These are phyloP conservation scores for Tuberolachnus salignus DNA, from an alignment of 2,888 invertebrate genomes.

Conservation along the genomic window DNA sequence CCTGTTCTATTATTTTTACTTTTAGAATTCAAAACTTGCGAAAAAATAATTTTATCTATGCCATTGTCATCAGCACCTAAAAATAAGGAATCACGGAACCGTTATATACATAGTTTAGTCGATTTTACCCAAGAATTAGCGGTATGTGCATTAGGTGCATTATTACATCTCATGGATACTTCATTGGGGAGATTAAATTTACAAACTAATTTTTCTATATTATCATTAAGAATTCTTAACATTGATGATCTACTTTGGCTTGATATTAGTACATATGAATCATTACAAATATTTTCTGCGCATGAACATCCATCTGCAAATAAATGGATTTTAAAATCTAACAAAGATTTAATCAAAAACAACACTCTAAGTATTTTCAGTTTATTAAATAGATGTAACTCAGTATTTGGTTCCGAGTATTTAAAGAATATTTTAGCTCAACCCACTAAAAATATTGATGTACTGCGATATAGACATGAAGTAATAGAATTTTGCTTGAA, in stretches of 20 bases:
- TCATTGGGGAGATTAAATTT: constrained; percentile 54
- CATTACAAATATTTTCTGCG: constrained; percentile 78
- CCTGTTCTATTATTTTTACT: constrained; percentile 48
- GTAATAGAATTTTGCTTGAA: constrained; percentile 57
- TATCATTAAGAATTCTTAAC: constrained; percentile 60
- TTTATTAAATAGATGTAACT: constrained; percentile 73
- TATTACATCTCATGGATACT: constrained; percentile 72
- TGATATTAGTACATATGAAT: constrained; percentile 74
- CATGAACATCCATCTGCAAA: constrained; percentile 73
- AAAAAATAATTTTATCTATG: constrained; percentile 66
- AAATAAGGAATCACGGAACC: constrained; percentile 66
- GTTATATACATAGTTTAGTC: constrained; percentile 68
- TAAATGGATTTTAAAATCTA: constrained; percentile 70
- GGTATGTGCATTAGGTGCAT: constrained; percentile 74
- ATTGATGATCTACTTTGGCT: constrained; percentile 75
- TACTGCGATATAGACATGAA: constrained; percentile 54
- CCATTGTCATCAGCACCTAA: constrained; percentile 67
- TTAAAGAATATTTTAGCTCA: constrained; percentile 56
- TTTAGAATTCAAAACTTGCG: constrained; percentile 68
- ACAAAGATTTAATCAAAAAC: too few relatives aligned
- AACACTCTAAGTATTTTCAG: constrained; percentile 74
- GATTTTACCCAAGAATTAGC: constrained; percentile 70
- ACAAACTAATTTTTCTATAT: constrained; percentile 12
- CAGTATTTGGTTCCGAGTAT: constrained; percentile 53
- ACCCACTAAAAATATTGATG: constrained; percentile 50